Conservation (phyloP, 2,797 vertebrate species). For the Crocidura indochinensis region DNA sequence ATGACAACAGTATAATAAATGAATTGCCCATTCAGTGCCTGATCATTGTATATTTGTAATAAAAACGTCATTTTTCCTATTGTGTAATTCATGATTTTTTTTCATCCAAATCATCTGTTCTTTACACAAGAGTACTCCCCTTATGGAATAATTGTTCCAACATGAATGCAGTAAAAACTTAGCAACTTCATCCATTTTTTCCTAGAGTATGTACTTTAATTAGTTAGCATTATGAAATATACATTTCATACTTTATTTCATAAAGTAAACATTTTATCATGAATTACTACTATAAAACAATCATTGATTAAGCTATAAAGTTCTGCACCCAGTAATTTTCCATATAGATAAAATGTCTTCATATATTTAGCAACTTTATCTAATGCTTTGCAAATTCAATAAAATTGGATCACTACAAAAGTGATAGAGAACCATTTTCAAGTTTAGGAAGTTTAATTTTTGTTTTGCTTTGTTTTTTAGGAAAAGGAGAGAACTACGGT, state of each 20-base stretch:
- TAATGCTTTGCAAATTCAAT: neutral
- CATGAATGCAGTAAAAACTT: neutral
- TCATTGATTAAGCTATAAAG: neutral
- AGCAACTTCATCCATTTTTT: neutral
- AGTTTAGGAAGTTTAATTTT: neutral
- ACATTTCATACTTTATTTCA: no score
- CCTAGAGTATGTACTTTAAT: neutral
- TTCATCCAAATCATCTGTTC: neutral
- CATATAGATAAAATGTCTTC: neutral
- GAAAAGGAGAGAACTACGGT: neutral
- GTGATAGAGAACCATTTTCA: neutral
- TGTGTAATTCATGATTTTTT: neutral
- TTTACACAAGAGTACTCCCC: no score
- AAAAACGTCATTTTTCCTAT: neutral
- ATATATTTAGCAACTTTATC: neutral
- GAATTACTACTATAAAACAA: neutral
- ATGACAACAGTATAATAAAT: neutral
- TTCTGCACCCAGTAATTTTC: slow-evolving; percentile 9
- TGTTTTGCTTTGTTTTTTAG: neutral
- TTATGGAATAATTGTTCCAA: neutral
- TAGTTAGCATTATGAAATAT: neutral
- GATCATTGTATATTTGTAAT: neutral
- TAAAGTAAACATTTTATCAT: no score
- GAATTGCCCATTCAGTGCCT: neutral
- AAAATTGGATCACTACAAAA: neutral